phyloP scores from a whole-genome alignment of 2,888 invertebrate species.

The Synanthedon andrenaeformis region DNA sequence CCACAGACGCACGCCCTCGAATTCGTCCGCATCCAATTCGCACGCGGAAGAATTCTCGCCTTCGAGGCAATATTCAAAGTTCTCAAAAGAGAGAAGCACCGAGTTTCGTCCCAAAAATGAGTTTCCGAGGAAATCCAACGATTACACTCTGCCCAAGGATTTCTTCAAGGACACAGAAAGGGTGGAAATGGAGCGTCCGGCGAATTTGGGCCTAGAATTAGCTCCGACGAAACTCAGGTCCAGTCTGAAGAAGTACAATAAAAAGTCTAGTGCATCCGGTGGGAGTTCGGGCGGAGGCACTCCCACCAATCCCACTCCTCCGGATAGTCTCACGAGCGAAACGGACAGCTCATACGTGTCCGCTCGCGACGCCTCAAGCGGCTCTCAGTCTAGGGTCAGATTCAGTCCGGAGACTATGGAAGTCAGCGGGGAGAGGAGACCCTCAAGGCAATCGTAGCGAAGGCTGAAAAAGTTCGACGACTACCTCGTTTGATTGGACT shows the following conservation, averaged over 20 bases:
- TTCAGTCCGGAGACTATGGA: slow-evolving; percentile 82
- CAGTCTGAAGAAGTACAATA: slow-evolving; percentile 79
- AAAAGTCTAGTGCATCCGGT: slow-evolving; percentile 65
- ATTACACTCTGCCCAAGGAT: slow-evolving; percentile 50
- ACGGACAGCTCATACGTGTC: slow-evolving; percentile 88
- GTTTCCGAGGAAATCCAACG: slow-evolving; percentile 43
- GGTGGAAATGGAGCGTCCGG: slow-evolving; percentile 49
- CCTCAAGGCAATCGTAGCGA: slow-evolving; percentile 58
- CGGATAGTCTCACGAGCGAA: slow-evolving; percentile 85
- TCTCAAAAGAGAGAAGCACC: slow-evolving; percentile 27
- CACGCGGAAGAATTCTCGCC: slow-evolving; percentile 64
- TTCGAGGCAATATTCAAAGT: slow-evolving; percentile 37
- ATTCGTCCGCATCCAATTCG: slow-evolving; percentile 73
- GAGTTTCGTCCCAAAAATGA: slow-evolving; percentile 45
- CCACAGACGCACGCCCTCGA: slow-evolving; percentile 84
- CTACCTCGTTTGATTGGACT: slow-evolving; percentile 52
- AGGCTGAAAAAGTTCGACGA: slow-evolving; percentile 60
- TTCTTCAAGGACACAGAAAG: slow-evolving; percentile 44
- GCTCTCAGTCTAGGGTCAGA: slow-evolving; percentile 78
- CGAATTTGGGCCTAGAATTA: slow-evolving; percentile 73
- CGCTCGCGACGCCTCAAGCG: slow-evolving; percentile 79
- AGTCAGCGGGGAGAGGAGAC: slow-evolving; percentile 48
- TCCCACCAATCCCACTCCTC: slow-evolving; percentile 87
- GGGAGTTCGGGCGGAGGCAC: slow-evolving; percentile 76
- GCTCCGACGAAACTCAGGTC: slow-evolving; percentile 78